Evolutionary conservation across 2,797 vertebrate species (phyloP).

Genomic region (Agapornis canus): DNA sequence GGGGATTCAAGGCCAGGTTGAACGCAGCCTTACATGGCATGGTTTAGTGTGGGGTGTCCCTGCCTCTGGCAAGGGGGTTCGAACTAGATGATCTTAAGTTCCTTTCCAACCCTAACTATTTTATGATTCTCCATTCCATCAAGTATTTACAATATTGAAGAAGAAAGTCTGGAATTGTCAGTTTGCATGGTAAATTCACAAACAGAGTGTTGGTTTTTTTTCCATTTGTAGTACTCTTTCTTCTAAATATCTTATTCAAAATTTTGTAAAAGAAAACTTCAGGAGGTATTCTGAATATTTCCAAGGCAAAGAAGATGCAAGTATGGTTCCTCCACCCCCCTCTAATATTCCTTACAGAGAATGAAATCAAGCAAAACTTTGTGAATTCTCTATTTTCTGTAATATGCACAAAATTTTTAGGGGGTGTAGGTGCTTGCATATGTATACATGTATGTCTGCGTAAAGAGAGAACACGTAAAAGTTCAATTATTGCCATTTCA

Average conservation of each 20-base stretch:
- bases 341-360: neutral
- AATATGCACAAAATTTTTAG: neutral
- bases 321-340: fast-evolving
- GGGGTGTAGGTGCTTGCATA: neutral
- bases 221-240: neutral
- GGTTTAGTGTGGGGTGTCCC: too few relatives aligned
- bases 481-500: neutral
- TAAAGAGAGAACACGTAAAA: neutral
- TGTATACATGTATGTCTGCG: neutral
- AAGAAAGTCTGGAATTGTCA: neutral
- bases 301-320: neutral
- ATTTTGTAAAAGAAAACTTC: neutral
- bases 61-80: too few relatives aligned
- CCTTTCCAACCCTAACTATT: too few relatives aligned
- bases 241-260: neutral
- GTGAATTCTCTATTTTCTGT: neutral
- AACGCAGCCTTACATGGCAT: too few relatives aligned
- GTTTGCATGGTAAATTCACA: neutral
- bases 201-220: neutral
- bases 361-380: neutral
- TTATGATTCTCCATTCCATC: neutral
- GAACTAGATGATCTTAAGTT: too few relatives aligned
- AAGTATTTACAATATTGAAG: neutral
- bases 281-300: neutral
- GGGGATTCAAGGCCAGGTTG: too few relatives aligned